Evolutionary conservation across 2,113 vertebrate species (phyloP).

Genomic region (Micromys minutus): DNA sequence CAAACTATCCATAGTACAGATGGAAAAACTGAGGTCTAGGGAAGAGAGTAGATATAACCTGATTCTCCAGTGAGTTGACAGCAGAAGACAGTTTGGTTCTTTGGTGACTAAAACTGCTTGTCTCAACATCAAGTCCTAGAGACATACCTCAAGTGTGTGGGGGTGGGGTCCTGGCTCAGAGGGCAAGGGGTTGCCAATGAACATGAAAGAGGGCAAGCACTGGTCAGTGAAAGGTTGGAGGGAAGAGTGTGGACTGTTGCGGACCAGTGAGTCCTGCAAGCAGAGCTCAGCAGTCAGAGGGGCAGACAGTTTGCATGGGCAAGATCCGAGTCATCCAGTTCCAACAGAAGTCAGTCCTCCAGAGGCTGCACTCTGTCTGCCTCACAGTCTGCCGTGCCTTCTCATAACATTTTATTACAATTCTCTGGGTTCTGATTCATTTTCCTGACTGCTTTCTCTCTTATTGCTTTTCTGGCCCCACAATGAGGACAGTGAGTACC

Average conservation of each 20-base stretch:
- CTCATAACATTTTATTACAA: conserved; percentile 77
- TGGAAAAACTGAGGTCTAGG: background rate
- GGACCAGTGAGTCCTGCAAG: background rate
- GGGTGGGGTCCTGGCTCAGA: background rate
- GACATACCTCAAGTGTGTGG: background rate
- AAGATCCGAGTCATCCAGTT: conserved; percentile 52
- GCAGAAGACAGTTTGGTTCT: background rate
- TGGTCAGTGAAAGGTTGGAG: background rate
- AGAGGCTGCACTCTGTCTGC: background rate
- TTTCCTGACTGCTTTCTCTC: conserved; percentile 63
- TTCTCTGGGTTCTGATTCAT: conserved; percentile 74
- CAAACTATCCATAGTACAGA: background rate
- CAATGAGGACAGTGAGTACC: conserved; percentile 39
- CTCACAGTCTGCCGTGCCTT: conserved; percentile 48
- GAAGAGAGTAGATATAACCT: background rate
- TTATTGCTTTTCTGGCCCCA: conserved; percentile 61
- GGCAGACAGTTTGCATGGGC: background rate
- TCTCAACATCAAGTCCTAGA: background rate
- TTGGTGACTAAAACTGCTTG: background rate
- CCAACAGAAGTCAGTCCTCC: conserved; percentile 29
- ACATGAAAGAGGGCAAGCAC: background rate
- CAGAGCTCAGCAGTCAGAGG: background rate
- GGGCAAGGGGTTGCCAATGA: background rate
- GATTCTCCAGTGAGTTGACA: background rate
- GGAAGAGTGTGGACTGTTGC: background rate